Evolutionary conservation across 2,113 vertebrate genomes (phyloP), one percentile per base, ranked within the genome.

Genomic region (Scartelaos histophorus): DNA sequence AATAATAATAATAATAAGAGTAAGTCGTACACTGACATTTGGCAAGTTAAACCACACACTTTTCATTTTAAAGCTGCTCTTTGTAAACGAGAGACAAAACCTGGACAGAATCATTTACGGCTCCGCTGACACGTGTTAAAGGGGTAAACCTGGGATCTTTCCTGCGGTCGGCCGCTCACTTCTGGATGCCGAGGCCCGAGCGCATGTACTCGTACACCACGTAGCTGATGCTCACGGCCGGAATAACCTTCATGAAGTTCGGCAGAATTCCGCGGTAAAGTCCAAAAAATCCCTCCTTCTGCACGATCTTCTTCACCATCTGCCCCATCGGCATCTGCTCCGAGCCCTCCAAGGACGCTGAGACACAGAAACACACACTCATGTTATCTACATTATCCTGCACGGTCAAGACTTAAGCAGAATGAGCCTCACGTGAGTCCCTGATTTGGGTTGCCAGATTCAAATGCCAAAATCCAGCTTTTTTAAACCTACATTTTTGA

Each of bases 161-260:
- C 38, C 38, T 43, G 7, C 25, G 66, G 7, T 71, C 13, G 65
- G 47, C 46, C 17, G 51, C 16, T 74, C 87, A 87, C 78, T 87
- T 84, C 53, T 94, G 88, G 82, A 99, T 93, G 49, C 96, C 96
- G 74, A 99, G 88, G 21, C 92, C 93, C 16, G 93, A 93, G 61
- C 95, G 95, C 95, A 97, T 97, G 84, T 98, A 95, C 91, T 99
- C 98, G 34, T 99, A 99, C 2, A 98, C 97, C 81, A 97, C 98
- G 3, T 99, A 99, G 86, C 98, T 99, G 93, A 99, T 98, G 92
- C 97, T 98, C 49, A 99, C 98, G 3, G 97, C 98, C 2, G 98
- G 98, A 43, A 99, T 95, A 76, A 99, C 98, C 66, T 99, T 99
- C 96, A 99, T 96, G 90, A 99, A 99, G 85, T 99, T 99, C 45